Base-by-base conservation (phyloP, 2,888 invertebrate species). In the Ichneumoninae sp. region DNA sequence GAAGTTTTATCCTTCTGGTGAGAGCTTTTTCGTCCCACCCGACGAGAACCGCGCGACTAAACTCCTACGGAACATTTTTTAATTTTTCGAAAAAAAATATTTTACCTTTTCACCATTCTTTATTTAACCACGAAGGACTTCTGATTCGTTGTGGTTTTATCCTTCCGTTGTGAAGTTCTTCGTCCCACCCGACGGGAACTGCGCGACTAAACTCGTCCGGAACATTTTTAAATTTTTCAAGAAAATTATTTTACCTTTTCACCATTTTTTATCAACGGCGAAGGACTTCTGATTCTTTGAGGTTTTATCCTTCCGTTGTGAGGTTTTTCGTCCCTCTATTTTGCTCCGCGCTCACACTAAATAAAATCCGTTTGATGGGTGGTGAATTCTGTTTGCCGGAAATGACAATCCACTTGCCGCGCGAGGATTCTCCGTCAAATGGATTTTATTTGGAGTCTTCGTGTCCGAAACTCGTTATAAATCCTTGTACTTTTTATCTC, bases 401-500 rank as follows among this genome's bases (percentile, higher is more conserved):
- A 44, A 3, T 44, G 44, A 44, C 44, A 5, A 44, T 44, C 44
- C 44, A 44, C 44, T 44, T 13, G 44, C 44, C 13, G 44, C 44
- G 44, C 13, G 3, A 13, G 44, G 44, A 44, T 44, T 13, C 44
- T 13, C 3, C 13, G 13, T 44, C 13, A 1, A 3, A 44, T 13
- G 44, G 44, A 44, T 13, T 44, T 44, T 47, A 47, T 47, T 16
- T 47, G 3, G 16, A 47, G 44, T 47, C 44, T 47, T 47, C 71
- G 75, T 84, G 79, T 84, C 70, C 84, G 54, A 66, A 76, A 76
- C 72, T 75, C 74, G 82, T 74, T 77, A 80, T 84, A 84, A 84
- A 84, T 82, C 82, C 82, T 74, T 57, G 75, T 70, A 82, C 86
- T 82, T 79, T 68, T 82, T 82, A 82, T 84, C 80, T 84, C 75